Evolutionary conservation across 2,888 invertebrate genomes (phyloP).

Genomic region (Mythimna loreyi): DNA sequence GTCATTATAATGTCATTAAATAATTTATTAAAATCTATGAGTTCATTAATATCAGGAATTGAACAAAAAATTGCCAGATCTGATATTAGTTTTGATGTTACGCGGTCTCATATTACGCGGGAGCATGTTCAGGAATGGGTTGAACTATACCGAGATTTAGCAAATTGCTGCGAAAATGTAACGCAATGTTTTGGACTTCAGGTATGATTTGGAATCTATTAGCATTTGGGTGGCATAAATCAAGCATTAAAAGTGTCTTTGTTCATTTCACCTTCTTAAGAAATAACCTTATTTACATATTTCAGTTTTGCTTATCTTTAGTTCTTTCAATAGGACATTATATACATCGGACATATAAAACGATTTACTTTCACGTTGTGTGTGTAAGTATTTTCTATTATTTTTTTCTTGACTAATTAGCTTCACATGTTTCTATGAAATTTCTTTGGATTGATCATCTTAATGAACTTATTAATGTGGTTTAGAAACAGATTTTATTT

Average conservation of each 20-base stretch:
- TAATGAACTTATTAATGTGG: no score
- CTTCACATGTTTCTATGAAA: no score
- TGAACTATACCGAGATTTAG: conserved; percentile 18
- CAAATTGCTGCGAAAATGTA: conserved; percentile 26
- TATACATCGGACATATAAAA: not conserved
- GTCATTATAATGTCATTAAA: conserved; percentile 5
- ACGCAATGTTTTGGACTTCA: conserved; percentile 15
- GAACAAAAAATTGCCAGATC: not conserved
- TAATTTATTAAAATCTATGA: conserved; percentile 4
- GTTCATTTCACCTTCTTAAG: not conserved
- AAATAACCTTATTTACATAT: not conserved
- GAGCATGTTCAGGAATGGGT: conserved; percentile 28
- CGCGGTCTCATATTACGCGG: not conserved
- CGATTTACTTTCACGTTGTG: not conserved
- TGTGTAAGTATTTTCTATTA: not conserved
- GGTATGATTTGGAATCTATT: not conserved
- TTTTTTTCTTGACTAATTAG: not conserved
- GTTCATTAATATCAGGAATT: not conserved
- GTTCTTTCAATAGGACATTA: not conserved
- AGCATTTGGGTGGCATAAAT: not conserved
- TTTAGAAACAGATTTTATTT: no score
- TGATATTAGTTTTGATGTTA: not conserved
- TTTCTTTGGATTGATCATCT: no score
- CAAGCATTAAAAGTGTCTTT: not conserved
- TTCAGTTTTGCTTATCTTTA: conserved; percentile 1